Evolutionary conservation across 2,797 vertebrate species (phyloP).

Genomic region (Anguilla megastoma): DNA sequence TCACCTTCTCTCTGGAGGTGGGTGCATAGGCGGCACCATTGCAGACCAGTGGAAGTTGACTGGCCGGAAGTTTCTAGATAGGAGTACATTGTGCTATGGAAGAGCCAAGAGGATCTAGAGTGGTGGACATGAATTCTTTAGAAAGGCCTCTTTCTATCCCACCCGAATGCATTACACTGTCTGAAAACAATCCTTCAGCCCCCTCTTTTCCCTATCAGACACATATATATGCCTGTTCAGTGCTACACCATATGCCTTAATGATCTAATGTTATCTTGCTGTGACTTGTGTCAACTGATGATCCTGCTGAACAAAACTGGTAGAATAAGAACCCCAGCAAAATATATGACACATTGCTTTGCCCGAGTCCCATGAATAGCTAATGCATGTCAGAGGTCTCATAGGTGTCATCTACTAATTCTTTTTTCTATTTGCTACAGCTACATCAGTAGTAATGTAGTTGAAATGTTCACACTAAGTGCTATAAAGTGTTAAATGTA

Average conservation of each 20-base stretch:
- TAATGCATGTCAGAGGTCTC: not conserved
- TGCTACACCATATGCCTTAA: not conserved
- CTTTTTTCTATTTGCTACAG: not conserved
- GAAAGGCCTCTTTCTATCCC: slow-evolving; percentile 37
- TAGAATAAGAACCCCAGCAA: not conserved
- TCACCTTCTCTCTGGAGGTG: slow-evolving; percentile 85
- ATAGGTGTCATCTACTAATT: not conserved
- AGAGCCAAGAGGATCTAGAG: slow-evolving; percentile 25
- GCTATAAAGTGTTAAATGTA: not conserved
- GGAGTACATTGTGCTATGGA: slow-evolving; percentile 35
- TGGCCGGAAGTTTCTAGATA: slow-evolving; percentile 17
- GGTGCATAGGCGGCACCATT: slow-evolving; percentile 69
- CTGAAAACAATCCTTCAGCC: slow-evolving; percentile 23
- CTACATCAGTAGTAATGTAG: not conserved
- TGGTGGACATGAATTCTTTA: slow-evolving; percentile 22
- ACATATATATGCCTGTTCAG: not conserved
- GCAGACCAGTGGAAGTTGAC: slow-evolving; percentile 9
- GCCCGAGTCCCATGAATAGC: not conserved
- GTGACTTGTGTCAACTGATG: slow-evolving; percentile 18
- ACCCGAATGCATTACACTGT: slow-evolving; percentile 35
- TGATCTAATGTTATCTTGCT: not conserved
- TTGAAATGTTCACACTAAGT: not conserved
- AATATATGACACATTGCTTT: slow-evolving; percentile 1
- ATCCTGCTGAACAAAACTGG: not conserved
- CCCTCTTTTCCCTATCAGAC: not conserved